Percentiles rank a stretch among this genome's conserved stretches.
These are phyloP conservation scores for Pocillopora grandis DNA, from an alignment of 92 coral and sea anemone genomes.

Conservation along the genomic window DNA sequence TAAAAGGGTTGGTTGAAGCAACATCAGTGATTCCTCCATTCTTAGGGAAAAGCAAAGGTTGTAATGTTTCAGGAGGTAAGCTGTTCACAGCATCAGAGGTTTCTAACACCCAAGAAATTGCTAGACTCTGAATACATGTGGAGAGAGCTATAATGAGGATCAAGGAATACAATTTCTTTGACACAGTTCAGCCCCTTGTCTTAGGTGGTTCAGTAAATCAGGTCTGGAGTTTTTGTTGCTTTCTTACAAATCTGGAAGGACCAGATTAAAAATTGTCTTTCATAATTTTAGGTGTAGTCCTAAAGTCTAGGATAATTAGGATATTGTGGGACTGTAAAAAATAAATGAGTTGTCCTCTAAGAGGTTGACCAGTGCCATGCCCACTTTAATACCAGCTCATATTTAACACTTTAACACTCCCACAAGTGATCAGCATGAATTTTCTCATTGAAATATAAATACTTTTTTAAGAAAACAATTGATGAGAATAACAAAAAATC, in stretches of 20 bases:
- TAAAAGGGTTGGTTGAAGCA: neutral
- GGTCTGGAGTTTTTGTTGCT: conserved; percentile 6
- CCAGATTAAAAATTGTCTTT: neutral
- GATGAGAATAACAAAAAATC: too few species aligned
- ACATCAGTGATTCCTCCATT: conserved; percentile 12
- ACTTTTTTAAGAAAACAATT: too few species aligned
- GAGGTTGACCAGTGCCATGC: neutral
- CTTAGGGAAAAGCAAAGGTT: conserved; percentile 8
- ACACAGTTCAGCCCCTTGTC: conserved; percentile 20
- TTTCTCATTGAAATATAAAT: too few species aligned
- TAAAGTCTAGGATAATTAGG: neutral
- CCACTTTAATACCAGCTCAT: too few species aligned
- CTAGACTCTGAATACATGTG: conserved; percentile 20
- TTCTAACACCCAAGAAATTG: conserved; percentile 37
- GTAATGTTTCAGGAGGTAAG: neutral
- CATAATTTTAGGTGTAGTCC: neutral
- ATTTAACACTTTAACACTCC: too few species aligned
- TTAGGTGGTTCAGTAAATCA: conserved; percentile 22
- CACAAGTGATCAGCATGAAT: too few species aligned
- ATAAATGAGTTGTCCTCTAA: neutral
- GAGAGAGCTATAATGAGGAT: conserved; percentile 15
- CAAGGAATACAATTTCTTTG: conserved; percentile 22
- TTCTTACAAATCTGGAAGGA: neutral
- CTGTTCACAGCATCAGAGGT: conserved; percentile 10
- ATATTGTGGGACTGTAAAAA: neutral